Percentiles rank a stretch among this genome's conserved stretches.
phyloP scores from a whole-genome alignment of 2,113 vertebrate species.

The Periophthalmodon schlosseri region DNA sequence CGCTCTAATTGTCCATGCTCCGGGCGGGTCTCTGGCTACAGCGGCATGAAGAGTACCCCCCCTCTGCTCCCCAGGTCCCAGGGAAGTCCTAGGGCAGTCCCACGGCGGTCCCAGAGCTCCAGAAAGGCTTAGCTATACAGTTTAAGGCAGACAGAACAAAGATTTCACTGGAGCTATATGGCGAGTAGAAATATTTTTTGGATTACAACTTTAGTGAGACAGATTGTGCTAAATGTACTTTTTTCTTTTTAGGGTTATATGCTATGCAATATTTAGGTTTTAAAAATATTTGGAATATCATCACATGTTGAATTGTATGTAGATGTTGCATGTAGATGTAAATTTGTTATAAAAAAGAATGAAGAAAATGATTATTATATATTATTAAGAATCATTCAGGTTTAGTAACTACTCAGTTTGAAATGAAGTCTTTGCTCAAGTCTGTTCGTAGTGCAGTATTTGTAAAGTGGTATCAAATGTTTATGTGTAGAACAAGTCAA shows the following conservation, averaged over 20 bases:
- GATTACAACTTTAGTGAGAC: background rate
- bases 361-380: too few species aligned
- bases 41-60: slow-evolving; percentile 69
- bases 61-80: background rate
- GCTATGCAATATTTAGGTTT: too few species aligned
- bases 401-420: too few species aligned
- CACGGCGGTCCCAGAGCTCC: slow-evolving; percentile 70
- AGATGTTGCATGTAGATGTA: too few species aligned
- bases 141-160: slow-evolving; percentile 65
- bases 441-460: too few species aligned
- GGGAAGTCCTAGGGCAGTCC: slow-evolving; percentile 17
- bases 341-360: too few species aligned
- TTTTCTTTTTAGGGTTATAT: background rate
- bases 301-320: too few species aligned
- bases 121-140: slow-evolving; percentile 62
- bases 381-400: too few species aligned
- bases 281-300: too few species aligned
- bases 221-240: background rate
- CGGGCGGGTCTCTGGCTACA: slow-evolving; percentile 77
- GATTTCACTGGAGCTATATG: slow-evolving; percentile 58
- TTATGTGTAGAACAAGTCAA: too few species aligned
- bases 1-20: slow-evolving; percentile 81
- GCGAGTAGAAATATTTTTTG: background rate
- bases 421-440: too few species aligned
- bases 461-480: too few species aligned